phyloP scores from a whole-genome alignment of 2,113 vertebrate species.

The Catharus minimus region DNA sequence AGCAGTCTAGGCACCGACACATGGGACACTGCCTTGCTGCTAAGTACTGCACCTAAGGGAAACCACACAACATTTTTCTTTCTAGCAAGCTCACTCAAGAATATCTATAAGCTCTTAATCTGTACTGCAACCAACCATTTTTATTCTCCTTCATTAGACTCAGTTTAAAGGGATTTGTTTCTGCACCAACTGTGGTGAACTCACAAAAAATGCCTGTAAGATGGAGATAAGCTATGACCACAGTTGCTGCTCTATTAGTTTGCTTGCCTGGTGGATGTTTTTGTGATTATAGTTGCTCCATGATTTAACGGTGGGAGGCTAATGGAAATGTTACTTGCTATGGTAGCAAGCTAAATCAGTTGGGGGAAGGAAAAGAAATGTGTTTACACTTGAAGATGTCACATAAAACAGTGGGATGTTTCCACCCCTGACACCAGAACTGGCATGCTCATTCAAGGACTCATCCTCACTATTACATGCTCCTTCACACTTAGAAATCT shows the following conservation, averaged over 20 bases:
- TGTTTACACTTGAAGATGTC: conserved; percentile 83
- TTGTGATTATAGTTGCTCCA: conserved; percentile 73
- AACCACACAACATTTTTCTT: neutral
- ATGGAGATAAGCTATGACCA: conserved; percentile 67
- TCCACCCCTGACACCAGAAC: conserved; percentile 55
- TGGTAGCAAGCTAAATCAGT: conserved; percentile 70
- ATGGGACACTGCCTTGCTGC: neutral
- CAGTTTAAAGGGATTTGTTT: conserved; percentile 60
- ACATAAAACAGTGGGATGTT: conserved; percentile 76
- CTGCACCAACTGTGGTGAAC: conserved; percentile 22
- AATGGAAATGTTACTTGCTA: conserved; percentile 78
- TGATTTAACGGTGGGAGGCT: conserved; percentile 81
- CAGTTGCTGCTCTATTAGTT: conserved; percentile 68
- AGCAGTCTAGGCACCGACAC: neutral
- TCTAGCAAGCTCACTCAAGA: neutral
- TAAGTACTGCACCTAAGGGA: neutral
- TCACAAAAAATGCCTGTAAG: conserved; percentile 30
- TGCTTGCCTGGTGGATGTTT: conserved; percentile 73
- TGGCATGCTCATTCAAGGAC: conserved; percentile 59
- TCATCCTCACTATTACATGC: conserved; percentile 67
- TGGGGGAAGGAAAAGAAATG: conserved; percentile 73
- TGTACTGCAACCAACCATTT: neutral
- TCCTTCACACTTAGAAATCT: conserved; percentile 72
- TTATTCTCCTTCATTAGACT: conserved; percentile 26
- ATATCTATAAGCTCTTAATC: neutral